A percentile compares a stretch with the other conserved stretches of the same genome.
Evolutionary conservation across 2,797 vertebrate genomes (phyloP).

Genomic region (Pristis pectinata): DNA sequence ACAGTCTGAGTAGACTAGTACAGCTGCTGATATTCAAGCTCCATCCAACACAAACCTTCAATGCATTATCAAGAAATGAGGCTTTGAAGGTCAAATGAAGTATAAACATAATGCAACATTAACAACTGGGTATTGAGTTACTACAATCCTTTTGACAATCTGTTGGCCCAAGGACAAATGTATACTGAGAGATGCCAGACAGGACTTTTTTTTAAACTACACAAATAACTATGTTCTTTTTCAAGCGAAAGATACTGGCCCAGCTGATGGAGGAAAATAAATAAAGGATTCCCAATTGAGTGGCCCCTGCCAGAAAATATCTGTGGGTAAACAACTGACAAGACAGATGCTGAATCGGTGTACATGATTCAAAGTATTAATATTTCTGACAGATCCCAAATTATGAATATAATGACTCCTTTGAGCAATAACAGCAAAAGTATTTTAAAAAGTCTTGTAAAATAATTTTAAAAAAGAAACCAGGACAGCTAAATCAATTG

Average conservation of each 20-base stretch:
- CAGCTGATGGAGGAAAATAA: background rate
- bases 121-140: background rate
- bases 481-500: background rate
- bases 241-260: background rate
- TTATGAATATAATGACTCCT: background rate
- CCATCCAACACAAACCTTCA: background rate
- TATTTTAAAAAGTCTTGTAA: background rate
- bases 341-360: background rate
- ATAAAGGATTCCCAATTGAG: background rate
- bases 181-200: background rate
- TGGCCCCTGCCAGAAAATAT: background rate
- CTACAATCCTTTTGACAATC: background rate
- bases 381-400: background rate
- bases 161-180: background rate
- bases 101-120: background rate
- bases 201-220: background rate
- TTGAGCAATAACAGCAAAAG: background rate
- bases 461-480: too few species aligned
- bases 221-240: background rate
- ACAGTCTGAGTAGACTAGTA: too few species aligned
- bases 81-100: background rate
- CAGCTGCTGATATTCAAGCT: background rate
- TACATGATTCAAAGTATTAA: background rate
- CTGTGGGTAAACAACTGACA: background rate
- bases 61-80: background rate